Percentiles rank a stretch among this genome's conserved stretches.
Evolutionary conservation across 2,113 vertebrate species (phyloP).

Genomic region (Zonotrichia leucophrys): DNA sequence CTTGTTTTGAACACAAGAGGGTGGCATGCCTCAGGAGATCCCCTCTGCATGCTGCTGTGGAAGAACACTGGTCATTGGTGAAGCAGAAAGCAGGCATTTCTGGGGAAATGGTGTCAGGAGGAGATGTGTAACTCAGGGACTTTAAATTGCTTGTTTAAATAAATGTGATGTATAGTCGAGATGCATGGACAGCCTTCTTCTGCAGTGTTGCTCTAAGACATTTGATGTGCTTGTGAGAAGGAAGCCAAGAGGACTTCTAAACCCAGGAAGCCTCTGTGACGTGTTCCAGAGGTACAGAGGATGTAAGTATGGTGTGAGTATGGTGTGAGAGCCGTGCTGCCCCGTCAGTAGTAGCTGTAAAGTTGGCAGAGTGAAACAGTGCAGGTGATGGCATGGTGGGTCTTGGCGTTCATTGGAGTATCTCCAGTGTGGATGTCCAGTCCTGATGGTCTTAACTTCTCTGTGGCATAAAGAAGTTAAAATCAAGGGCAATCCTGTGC

Average conservation of each 20-base stretch:
- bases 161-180: background rate
- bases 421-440: background rate
- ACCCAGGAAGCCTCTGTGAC: background rate
- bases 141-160: background rate
- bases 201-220: background rate
- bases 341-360: background rate
- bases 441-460: background rate
- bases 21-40: background rate
- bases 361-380: background rate
- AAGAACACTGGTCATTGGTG: background rate
- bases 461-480: background rate
- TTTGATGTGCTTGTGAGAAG: background rate
- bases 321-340: background rate
- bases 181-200: background rate
- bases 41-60: background rate
- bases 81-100: background rate
- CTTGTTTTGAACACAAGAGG: background rate
- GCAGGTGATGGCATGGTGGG: background rate
- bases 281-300: background rate
- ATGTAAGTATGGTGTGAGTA: background rate
- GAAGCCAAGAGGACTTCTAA: background rate
- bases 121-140: constrained; percentile 24
- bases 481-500: background rate
- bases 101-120: background rate
- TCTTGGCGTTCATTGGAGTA: background rate